phyloP scores from a whole-genome alignment of 1,140 invertebrate genomes.

The Eumaeus atala region DNA sequence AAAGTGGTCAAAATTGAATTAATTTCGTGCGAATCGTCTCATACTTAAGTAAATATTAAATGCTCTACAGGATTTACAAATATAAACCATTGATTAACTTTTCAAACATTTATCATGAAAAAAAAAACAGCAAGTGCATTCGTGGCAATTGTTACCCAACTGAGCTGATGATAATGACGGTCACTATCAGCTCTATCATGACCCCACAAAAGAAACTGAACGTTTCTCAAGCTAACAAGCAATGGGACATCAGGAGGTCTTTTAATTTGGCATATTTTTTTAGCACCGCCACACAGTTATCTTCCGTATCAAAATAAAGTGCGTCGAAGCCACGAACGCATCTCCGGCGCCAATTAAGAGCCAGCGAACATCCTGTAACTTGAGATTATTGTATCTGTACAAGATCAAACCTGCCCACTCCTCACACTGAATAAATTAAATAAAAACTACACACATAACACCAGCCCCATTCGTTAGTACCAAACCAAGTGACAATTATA shows the following conservation, averaged over 20 bases:
- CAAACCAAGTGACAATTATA: too few species aligned
- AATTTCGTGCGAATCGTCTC: too few species aligned
- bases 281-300: conserved; percentile 8
- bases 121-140: too few species aligned
- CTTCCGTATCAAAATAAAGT: conserved; percentile 39
- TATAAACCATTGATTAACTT: too few species aligned
- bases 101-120: too few species aligned
- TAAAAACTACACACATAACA: conserved; percentile 50
- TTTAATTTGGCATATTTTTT: conserved; percentile 5
- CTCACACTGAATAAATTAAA: conserved; percentile 67
- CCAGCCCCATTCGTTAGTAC: neutral
- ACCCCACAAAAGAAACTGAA: too few species aligned
- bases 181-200: too few species aligned
- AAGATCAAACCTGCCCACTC: conserved; percentile 55
- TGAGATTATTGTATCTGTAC: conserved; percentile 67
- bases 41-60: too few species aligned
- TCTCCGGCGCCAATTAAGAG: conserved; percentile 62
- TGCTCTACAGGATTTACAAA: too few species aligned
- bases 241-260: neutral
- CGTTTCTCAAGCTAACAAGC: neutral
- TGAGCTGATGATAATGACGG: too few species aligned
- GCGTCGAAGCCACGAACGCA: conserved; percentile 44
- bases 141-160: too few species aligned
- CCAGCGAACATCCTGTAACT: conserved; percentile 65
- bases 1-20: too few species aligned